Percentiles rank a stretch among this genome's conserved stretches.
These are phyloP conservation scores for Lasiurus cinereus DNA, from an alignment of 2,113 vertebrate species.

Conservation along the genomic window DNA sequence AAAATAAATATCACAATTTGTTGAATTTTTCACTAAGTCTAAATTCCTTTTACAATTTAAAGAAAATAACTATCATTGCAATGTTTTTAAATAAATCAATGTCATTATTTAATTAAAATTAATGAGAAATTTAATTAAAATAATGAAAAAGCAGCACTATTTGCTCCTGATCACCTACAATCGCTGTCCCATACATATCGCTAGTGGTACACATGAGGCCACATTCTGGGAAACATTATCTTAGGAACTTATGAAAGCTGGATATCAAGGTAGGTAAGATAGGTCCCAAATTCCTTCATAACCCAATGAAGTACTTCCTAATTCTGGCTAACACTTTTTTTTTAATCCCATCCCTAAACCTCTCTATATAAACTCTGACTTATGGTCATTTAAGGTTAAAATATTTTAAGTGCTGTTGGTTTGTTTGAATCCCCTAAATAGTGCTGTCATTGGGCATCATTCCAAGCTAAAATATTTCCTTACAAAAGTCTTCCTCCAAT, in stretches of 20 bases:
- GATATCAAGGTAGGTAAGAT: neutral
- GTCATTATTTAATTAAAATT: neutral
- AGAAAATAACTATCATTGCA: neutral
- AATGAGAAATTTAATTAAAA: neutral
- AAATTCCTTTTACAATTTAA: constrained; percentile 14
- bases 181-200: neutral
- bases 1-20: constrained; percentile 40
- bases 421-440: neutral
- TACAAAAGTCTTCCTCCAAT: neutral
- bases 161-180: constrained; percentile 31
- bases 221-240: neutral
- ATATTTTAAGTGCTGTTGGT: neutral
- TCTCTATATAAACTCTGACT: neutral
- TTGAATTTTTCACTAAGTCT: constrained; percentile 38
- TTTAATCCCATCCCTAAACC: neutral
- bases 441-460: neutral
- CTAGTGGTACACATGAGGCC: neutral
- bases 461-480: constrained; percentile 17
- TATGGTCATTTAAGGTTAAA: neutral
- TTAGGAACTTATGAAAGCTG: neutral
- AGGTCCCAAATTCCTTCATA: neutral
- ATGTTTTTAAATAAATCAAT: neutral
- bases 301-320: neutral
- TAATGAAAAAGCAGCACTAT: neutral
- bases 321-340: constrained; percentile 11